Evolutionary conservation across 2,797 vertebrate genomes (phyloP), one percentile per base, ranked within the genome.

Genomic region (Calcarius lapponicus): DNA sequence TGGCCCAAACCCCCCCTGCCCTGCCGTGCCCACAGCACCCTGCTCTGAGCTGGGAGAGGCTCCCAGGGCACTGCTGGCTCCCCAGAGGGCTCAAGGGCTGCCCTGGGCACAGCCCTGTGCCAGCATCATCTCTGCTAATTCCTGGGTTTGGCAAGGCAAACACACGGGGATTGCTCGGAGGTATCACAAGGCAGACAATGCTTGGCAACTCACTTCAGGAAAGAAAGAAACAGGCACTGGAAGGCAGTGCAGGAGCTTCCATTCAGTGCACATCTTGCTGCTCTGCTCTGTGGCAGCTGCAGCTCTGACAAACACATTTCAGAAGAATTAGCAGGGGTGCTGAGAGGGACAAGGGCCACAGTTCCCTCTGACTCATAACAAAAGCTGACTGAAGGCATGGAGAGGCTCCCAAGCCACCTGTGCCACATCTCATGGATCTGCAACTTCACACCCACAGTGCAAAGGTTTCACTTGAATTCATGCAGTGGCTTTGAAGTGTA

Each of bases 401-500:
- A 73, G 64, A 87, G 48, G 29, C 19, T 66, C 60, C 60, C 45
- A 56, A 56, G 40, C 21, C 18, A 4, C 19, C 69, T 31, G 10
- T 7, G 22, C n/a, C 36, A 18, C 6, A 51, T 8, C 51, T 28
- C 12, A 18, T 0, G 47, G 71, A 51, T 19, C 32, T 86, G 45
- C 17, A 83, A 24, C 0, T 1, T 34, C 86, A 43, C n/a, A 34
- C 11, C 42, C 50, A 8, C 32, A 88, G 65, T 5, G 43, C 66
- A 88, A 56, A 83, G 69, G 50, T 34, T 88, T 40, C 16, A 12
- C 3, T 17, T 0, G 6, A 48, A 67, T 61, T 50, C 60, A 26
- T 5, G 48, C 25, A 5, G 8, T 26, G 64, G 17, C 56, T 36
- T 12, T 32, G 75, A 58, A 47, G 75, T 0, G 0, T 1, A 43